Evolutionary conservation across 2,113 vertebrate species (phyloP), one percentile per base, ranked within the genome.

Genomic region (Oreochromis niloticus): DNA sequence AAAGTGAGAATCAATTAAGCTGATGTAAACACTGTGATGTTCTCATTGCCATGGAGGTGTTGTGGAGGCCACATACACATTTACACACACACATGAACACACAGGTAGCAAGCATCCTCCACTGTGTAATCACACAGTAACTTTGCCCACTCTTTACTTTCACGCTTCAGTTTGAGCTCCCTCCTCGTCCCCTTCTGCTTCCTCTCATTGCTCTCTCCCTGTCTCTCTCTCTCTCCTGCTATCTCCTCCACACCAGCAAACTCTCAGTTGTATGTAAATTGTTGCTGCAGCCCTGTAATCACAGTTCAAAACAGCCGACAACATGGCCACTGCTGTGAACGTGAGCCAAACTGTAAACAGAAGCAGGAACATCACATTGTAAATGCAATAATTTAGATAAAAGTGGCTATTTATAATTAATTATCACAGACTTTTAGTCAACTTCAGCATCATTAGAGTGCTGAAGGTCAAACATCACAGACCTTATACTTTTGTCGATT

Each of bases 271-370:
- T 73, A 85, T 16, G 52, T 84, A 86, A 93, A 87, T 80, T 89
- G 88, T 87, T 50, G 83, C 50, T 79, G 80, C 80, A 59, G 87
- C 87, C 91, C 90, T 93, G 84, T 93, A 94, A 94, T 93, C 92
- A 92, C 71, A 34, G 84, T 81, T 85, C 73, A 80, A 79, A 81
- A 82, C 81, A 87, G 89, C 73, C 41, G 12, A 82, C 81, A 84
- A 90, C 89, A 87, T 2, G 84, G 66, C 80, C 85, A 68, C 84
- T 54, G 34, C 85, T 75, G 87, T 41, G 41, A 61, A 56, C 13
- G 12, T 2, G 43, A 86, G 83, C 83, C 87, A 81, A 81, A 59
- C 78, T 55, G 16, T 57, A 81, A 90, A 89, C 78, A 83, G 63
- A 6, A 52, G 16, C 22, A 82, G 34, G 16, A 55, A 68, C 82